A percentile compares a stretch with the other conserved stretches of the same genome.
phyloP scores from a whole-genome alignment of 2,113 vertebrate genomes.

The Mesocricetus auratus region DNA sequence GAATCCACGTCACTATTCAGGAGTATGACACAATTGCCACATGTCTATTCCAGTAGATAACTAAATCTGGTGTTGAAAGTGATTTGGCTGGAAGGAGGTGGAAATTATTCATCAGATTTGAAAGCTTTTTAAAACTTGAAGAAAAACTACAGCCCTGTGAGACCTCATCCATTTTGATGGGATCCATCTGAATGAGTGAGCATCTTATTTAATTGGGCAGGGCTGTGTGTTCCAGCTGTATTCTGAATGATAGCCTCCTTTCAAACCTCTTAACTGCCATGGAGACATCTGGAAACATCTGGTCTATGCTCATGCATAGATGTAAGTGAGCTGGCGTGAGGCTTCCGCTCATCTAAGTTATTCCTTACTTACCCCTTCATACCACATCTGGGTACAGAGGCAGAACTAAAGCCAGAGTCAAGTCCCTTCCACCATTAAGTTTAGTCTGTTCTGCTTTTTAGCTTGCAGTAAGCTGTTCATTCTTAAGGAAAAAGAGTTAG shows the following conservation, averaged over 20 bases:
- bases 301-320: slow-evolving; percentile 78
- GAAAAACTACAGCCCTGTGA: slow-evolving; percentile 80
- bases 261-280: slow-evolving; percentile 88
- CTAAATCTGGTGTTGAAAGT: slow-evolving; percentile 65
- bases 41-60: neutral
- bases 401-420: slow-evolving; percentile 71
- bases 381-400: slow-evolving; percentile 82
- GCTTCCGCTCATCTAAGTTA: slow-evolving; percentile 80
- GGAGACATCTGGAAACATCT: slow-evolving; percentile 89
- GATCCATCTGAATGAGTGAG: slow-evolving; percentile 87
- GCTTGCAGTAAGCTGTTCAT: slow-evolving; percentile 67
- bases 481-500: slow-evolving; percentile 81
- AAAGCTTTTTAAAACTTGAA: slow-evolving; percentile 80
- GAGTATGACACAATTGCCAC: neutral
- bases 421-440: slow-evolving; percentile 37
- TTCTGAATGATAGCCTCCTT: slow-evolving; percentile 87
- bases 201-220: slow-evolving; percentile 86
- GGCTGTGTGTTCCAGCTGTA: slow-evolving; percentile 87
- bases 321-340: slow-evolving; percentile 85
- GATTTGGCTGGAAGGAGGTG: neutral
- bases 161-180: slow-evolving; percentile 82
- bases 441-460: slow-evolving; percentile 73
- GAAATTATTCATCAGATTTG: slow-evolving; percentile 71
- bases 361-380: slow-evolving; percentile 83
- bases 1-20: neutral